Evolutionary conservation across 2,797 vertebrate species (phyloP).

Genomic region (Heterohyrax brucei): DNA sequence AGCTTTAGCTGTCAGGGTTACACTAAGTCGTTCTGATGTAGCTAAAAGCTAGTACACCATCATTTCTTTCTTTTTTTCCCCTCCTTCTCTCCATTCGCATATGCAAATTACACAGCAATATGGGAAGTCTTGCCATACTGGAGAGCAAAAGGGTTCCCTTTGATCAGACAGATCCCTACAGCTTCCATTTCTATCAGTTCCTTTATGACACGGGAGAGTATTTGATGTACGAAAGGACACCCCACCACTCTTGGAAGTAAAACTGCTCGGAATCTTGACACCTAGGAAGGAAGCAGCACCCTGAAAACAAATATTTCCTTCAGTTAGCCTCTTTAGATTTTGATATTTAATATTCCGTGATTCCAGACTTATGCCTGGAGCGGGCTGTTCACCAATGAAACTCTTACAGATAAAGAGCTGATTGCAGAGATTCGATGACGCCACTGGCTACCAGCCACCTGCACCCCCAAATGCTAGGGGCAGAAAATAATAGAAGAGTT

Average conservation of each 20-base stretch:
- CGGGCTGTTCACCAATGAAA: accelerated
- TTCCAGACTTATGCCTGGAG: conserved; percentile 27
- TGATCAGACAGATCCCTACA: conserved; percentile 40
- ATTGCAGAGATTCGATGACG: not conserved
- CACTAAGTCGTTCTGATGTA: conserved; percentile 43
- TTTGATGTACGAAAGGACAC: not conserved
- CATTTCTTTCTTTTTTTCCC: not conserved
- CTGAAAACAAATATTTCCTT: conserved; percentile 22
- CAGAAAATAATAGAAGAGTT: not conserved
- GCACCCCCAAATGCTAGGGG: not conserved
- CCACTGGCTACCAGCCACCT: not conserved
- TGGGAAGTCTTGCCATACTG: not conserved
- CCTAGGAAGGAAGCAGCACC: not conserved
- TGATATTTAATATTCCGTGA: conserved; percentile 16
- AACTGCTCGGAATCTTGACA: not conserved
- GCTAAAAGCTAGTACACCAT: not conserved
- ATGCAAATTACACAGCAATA: conserved; percentile 44
- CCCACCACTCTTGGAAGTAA: not conserved
- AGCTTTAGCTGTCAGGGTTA: conserved; percentile 64
- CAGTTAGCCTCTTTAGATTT: not conserved
- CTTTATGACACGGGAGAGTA: not conserved
- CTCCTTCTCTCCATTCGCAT: not conserved
- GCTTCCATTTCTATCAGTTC: not conserved
- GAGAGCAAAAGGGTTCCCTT: conserved; percentile 32
- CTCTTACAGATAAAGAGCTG: not conserved